A percentile compares a stretch with the other conserved stretches of the same genome.
Evolutionary conservation across 2,797 vertebrate genomes (phyloP).

Genomic region (Simalia tracyae): DNA sequence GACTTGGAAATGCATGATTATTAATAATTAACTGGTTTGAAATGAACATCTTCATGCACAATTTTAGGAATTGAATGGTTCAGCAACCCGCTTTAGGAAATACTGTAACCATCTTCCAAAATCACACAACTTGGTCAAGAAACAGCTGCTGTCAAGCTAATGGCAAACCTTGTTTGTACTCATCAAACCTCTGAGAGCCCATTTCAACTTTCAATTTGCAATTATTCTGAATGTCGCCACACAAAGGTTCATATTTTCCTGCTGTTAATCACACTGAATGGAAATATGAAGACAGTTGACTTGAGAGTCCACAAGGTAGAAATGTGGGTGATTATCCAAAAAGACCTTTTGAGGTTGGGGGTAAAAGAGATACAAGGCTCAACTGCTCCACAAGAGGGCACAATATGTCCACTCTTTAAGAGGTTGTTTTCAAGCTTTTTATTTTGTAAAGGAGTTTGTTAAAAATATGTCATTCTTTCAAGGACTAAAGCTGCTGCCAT

Average conservation of each 20-base stretch:
- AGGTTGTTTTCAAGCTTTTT: not conserved
- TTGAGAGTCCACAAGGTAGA: not conserved
- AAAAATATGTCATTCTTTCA: not conserved
- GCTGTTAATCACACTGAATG: not conserved
- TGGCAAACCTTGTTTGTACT: not conserved
- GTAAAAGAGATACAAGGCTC: not conserved
- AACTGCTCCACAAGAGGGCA: constrained; percentile 2
- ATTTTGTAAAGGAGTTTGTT: not conserved
- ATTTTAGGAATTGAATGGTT: not conserved
- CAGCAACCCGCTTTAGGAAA: not conserved
- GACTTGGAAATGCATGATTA: not conserved
- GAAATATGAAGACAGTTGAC: not conserved
- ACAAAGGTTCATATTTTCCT: not conserved
- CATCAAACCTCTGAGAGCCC: not conserved
- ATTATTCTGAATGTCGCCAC: not conserved
- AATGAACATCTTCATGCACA: not conserved
- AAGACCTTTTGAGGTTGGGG: not conserved
- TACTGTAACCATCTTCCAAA: not conserved
- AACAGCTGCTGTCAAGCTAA: no score
- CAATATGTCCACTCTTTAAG: not conserved
- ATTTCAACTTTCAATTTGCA: not conserved
- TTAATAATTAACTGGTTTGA: not conserved
- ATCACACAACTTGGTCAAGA: not conserved
- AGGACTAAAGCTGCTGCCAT: not conserved
- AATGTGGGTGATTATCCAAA: not conserved